Base-by-base conservation (phyloP, 2,113 vertebrate species). In the Alectura lathami region DNA sequence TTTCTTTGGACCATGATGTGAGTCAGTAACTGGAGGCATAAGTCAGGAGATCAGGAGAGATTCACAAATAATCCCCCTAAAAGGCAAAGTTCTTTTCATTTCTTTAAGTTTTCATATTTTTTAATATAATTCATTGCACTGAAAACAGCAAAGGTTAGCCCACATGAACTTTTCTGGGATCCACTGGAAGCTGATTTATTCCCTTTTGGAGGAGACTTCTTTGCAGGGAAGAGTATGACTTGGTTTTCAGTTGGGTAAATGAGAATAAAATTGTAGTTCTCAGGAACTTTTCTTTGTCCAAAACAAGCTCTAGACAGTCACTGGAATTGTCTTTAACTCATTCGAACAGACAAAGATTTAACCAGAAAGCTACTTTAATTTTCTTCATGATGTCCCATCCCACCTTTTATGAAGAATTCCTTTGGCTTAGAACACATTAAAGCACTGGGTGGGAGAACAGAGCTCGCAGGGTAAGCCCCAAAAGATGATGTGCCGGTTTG, bases 391-490 rank as follows among this genome's bases (percentile, higher is more conserved):
- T 17, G 53, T 79, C 67, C 45, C 66, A n/a, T 12, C 36, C 7
- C 53, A 29, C 24, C 69, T 36, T 0, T 34, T 3, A 8, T 22
- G 45, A 1, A 42, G 48, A 53, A n/a, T 2, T 34, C 30, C 5
- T 57, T 32, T 40, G 5, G 14, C 1, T 5, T 15, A 14, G 34
- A 50, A 43, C 26, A 53, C 15, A 2, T 6, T 47, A 17, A 57
- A 38, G 20, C 0, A 2, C 2, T 6, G 3, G 6, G 0, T 38
- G 77, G 48, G 11, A 53, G 13, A 23, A 15, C 15, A 43, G 7
- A 21, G 24, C 12, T 56, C 34, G 14, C 4, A 1, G 8, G 0
- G 8, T 6, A 0, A 4, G 8, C 20, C 22, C 34, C 34, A 0
- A 3, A 24, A 8, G 57, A 20, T 51, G 36, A 51, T 3, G 7